phyloP scores from a whole-genome alignment of 2,888 invertebrate species.

The Teinopalpus imperialis region DNA sequence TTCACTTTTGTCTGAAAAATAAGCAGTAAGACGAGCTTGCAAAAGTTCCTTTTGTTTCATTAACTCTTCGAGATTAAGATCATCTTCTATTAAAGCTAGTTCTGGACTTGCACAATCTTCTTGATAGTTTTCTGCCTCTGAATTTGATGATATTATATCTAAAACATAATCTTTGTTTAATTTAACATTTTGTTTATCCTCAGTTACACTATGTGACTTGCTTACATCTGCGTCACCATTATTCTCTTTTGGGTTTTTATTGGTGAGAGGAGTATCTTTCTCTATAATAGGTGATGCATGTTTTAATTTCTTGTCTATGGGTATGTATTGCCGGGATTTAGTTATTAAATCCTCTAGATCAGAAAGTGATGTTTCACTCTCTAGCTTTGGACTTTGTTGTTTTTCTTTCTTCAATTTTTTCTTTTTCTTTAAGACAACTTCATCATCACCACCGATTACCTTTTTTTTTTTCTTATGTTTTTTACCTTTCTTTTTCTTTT shows the following conservation, averaged over 20 bases:
- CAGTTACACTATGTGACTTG: slow-evolving; percentile 37
- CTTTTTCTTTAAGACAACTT: slow-evolving; percentile 80
- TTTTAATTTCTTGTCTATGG: slow-evolving; percentile 37
- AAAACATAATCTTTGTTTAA: slow-evolving; percentile 52
- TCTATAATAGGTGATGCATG: slow-evolving; percentile 40
- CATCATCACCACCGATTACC: slow-evolving; percentile 77
- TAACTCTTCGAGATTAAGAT: slow-evolving; percentile 92
- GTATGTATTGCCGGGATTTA: slow-evolving; percentile 56
- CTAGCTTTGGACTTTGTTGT: slow-evolving; percentile 67
- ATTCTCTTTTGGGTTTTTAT: slow-evolving; percentile 39
- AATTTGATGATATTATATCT: slow-evolving; percentile 86
- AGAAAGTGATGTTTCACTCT: slow-evolving; percentile 68
- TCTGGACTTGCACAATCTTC: slow-evolving; percentile 87
- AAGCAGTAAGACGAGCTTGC: slow-evolving; percentile 90
- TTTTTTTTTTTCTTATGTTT: slow-evolving; percentile 87
- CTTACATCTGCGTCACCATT: slow-evolving; percentile 47
- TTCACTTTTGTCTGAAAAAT: slow-evolving; percentile 85
- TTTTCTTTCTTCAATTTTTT: slow-evolving; percentile 78
- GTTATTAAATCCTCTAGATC: slow-evolving; percentile 65
- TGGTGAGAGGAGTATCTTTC: slow-evolving; percentile 26
- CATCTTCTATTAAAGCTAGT: slow-evolving; percentile 90
- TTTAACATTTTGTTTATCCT: slow-evolving; percentile 34
- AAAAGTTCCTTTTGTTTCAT: slow-evolving; percentile 94
- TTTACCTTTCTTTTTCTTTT: slow-evolving; percentile 79
- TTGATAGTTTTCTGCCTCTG: slow-evolving; percentile 83